These are phyloP conservation scores for Nerophis lumbriciformis DNA, from an alignment of 2,113 vertebrate genomes.

Conservation along the genomic window DNA sequence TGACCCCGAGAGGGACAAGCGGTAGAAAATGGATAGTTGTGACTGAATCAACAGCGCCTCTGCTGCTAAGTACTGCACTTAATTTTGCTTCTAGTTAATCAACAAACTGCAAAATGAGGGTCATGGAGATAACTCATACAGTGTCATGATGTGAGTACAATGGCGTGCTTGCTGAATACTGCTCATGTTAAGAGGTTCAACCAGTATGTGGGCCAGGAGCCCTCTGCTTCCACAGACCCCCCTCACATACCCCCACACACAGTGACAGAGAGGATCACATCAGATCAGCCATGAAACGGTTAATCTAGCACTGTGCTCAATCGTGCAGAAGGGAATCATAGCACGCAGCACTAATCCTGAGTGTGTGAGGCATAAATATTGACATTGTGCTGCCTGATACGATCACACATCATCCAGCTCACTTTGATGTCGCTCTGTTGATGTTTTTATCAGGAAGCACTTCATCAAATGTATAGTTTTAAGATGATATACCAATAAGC, in stretches of 20 bases:
- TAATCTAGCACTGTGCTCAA: constrained; percentile 60
- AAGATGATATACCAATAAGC: no score
- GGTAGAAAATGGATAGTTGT: no score
- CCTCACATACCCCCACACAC: not conserved
- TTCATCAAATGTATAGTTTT: not conserved
- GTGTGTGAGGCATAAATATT: constrained; percentile 59
- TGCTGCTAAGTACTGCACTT: not conserved
- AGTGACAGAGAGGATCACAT: constrained; percentile 42
- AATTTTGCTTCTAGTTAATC: no score
- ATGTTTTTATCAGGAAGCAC: not conserved
- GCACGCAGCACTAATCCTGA: constrained; percentile 57
- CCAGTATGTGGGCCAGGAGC: constrained; percentile 51
- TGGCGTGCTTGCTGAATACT: constrained; percentile 10
- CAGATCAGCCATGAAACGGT: constrained; percentile 61
- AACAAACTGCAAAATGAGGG: not conserved
- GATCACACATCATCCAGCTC: constrained; percentile 28
- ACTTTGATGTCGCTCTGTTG: not conserved
- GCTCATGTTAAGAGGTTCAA: constrained; percentile 39
- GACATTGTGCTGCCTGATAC: constrained; percentile 46
- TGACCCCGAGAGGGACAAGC: no score
- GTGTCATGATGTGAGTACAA: not conserved
- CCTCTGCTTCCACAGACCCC: constrained; percentile 19
- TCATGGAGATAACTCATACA: not conserved
- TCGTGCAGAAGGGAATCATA: constrained; percentile 55
- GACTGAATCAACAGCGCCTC: no score